Evolutionary conservation across 2,797 vertebrate genomes (phyloP), one percentile per base, ranked within the genome.

Genomic region (Podarcis lilfordi): DNA sequence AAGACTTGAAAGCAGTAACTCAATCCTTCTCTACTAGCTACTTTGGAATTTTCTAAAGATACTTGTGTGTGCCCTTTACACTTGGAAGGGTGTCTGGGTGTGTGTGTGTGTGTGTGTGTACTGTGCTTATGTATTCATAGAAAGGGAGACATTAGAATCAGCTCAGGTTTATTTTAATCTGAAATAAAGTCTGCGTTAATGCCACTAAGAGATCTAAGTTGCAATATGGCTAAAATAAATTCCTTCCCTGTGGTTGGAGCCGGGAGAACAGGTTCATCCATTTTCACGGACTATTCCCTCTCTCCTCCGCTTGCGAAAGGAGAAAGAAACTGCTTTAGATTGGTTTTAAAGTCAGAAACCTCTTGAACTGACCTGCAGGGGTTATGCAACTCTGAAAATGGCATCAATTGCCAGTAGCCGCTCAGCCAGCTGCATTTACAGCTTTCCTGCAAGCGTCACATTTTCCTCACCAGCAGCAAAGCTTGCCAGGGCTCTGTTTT

Each of bases 381-480:
- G 3, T 81, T 82, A 13, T 72, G 37, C 19, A 75, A 45, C n/a
- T 6, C n/a, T 50, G 29, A 75, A 72, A 89, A 89, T 78, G 87
- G 88, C 86, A 87, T 0, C 55, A 43, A 15, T 27, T 74, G 78
- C 69, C 27, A 85, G 29, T n/a, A 89, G n/a, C n/a, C 81, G 32
- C 32, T 84, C 59, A 80, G 69, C 82, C 7, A 17, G 27, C 19
- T 86, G 77, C 82, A 91, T 87, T 78, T 80, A 81, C 3, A 61
- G 23, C 84, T 90, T 72, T 81, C 71, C 55, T 88, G 50, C 68
- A 80, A 91, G 64, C 32, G 90, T 89, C 78, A 61, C 10, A 19
- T 66, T 84, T 93, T 88, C 76, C 8, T 81, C 27, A 80, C 32
- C 4, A 82, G 69, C 40, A 85, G 71, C 68, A 85, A 85, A 25